phyloP scores from a whole-genome alignment of 2,888 invertebrate genomes.

The Harmothoe impar region DNA sequence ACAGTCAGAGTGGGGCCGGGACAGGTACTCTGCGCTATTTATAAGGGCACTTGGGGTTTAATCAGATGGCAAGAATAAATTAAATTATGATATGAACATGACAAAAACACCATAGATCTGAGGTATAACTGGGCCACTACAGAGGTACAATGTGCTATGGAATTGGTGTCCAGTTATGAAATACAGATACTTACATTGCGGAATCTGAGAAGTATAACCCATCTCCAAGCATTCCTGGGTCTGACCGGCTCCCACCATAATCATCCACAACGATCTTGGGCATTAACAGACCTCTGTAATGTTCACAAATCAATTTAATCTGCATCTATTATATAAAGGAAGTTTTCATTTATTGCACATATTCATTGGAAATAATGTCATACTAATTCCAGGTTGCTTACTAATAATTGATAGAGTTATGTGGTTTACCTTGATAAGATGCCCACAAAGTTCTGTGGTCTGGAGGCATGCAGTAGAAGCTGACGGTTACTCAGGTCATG shows the following conservation, averaged over 20 bases:
- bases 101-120: no score
- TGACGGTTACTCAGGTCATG: neutral
- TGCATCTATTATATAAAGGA: neutral
- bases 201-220: conserved; percentile 81
- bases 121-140: no score
- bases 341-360: neutral
- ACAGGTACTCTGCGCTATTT: no score
- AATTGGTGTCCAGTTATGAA: no score
- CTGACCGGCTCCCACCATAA: conserved; percentile 77
- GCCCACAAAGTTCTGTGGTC: conserved; percentile 32
- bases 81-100: no score
- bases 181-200: conserved; percentile 73
- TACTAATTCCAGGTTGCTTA: no score
- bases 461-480: conserved; percentile 32
- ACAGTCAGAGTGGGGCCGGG: no score
- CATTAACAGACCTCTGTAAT: conserved; percentile 78
- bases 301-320: neutral
- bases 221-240: conserved; percentile 79
- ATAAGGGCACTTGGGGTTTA: no score
- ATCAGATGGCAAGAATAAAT: no score
- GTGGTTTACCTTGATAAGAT: conserved; percentile 54
- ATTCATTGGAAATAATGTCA: neutral
- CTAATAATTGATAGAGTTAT: neutral
- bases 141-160: no score
- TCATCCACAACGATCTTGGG: conserved; percentile 81